Conservation (phyloP, 2,113 vertebrate genomes). For the Neotragus pygmaeus region DNA sequence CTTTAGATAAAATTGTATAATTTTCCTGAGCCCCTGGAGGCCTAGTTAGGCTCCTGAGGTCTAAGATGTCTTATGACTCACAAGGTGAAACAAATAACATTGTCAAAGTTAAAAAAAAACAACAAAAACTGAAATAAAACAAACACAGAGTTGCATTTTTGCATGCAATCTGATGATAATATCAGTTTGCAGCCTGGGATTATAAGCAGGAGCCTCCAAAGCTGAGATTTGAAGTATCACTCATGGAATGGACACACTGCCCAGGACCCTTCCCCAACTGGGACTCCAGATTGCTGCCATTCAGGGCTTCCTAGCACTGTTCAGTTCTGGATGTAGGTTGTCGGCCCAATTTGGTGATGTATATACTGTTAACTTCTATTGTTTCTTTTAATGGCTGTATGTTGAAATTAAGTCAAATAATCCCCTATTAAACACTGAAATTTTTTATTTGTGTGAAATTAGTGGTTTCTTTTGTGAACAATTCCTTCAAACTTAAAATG, state of each 20-base stretch:
- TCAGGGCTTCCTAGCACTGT: background rate
- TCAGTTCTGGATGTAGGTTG: background rate
- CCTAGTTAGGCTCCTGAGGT: background rate
- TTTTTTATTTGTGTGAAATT: background rate
- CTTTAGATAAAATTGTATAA: background rate
- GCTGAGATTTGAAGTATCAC: background rate
- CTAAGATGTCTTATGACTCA: background rate
- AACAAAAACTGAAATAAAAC: background rate
- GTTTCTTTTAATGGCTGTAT: background rate
- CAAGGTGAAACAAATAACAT: background rate
- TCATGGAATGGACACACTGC: background rate
- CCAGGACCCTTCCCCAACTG: background rate
- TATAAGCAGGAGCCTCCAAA: background rate
- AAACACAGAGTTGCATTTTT: background rate
- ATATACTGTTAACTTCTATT: background rate
- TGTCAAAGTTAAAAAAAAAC: background rate
- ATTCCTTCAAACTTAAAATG: background rate
- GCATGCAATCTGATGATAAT: background rate
- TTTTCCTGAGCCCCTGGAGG: background rate
- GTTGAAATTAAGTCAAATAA: background rate
- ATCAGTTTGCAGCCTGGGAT: background rate
- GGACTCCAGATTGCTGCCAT: background rate
- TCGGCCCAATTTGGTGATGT: background rate
- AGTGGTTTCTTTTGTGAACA: background rate
- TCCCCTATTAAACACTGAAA: background rate